Percentiles rank a stretch among this genome's conserved stretches.
Evolutionary conservation across 2,888 invertebrate genomes (phyloP).

Genomic region (Tachina lurida): DNA sequence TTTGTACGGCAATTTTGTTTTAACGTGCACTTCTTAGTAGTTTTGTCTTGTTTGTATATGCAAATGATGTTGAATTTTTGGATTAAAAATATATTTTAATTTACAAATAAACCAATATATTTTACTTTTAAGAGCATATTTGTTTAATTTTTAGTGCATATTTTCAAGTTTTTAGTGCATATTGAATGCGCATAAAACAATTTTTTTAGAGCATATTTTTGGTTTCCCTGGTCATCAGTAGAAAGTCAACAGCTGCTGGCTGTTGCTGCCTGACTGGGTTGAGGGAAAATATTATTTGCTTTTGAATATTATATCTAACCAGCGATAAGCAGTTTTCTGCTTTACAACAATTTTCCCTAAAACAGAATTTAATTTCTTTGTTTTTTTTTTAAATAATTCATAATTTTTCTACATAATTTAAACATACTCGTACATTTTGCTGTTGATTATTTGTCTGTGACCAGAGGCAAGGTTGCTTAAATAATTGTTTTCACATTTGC

Average conservation of each 20-base stretch:
- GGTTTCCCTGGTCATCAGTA: too few species aligned
- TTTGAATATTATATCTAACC: background rate
- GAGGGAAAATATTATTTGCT: constrained; percentile 15
- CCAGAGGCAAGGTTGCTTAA: constrained; percentile 64
- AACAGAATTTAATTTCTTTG: constrained; percentile 1
- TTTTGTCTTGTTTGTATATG: too few species aligned
- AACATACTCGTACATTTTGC: constrained; percentile 25
- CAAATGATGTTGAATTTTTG: too few species aligned
- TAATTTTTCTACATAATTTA: constrained; percentile 39
- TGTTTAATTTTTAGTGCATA: too few species aligned
- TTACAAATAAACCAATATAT: too few species aligned
- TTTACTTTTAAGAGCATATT: too few species aligned
- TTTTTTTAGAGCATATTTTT: too few species aligned
- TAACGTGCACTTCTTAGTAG: too few species aligned
- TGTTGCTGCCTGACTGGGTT: background rate
- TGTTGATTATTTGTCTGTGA: constrained; percentile 50
- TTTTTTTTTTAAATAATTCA: background rate
- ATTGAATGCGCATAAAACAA: too few species aligned
- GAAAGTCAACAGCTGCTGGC: background rate
- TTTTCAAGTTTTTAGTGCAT: too few species aligned
- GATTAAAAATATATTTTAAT: too few species aligned
- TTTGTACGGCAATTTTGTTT: too few species aligned
- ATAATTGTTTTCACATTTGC: constrained; percentile 27
- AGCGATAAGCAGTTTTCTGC: constrained; percentile 9
- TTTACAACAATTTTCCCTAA: constrained; percentile 13